Evolutionary conservation across 2,888 invertebrate species (phyloP).

Genomic region (Aspidiotus destructor): DNA sequence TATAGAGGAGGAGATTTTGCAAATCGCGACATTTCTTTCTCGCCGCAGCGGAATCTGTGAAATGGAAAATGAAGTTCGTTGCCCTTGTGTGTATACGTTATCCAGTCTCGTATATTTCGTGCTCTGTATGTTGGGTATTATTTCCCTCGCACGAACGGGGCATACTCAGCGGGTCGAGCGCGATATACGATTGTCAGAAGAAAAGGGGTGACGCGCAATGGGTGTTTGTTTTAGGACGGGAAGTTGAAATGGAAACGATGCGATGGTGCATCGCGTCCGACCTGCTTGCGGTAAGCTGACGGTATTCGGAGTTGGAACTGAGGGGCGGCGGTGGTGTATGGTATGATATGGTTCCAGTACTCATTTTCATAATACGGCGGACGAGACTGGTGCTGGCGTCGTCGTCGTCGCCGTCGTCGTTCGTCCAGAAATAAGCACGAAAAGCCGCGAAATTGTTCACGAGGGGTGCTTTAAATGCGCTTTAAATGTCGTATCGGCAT

Average conservation of each 20-base stretch:
- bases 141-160: slow-evolving; percentile 13
- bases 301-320: slow-evolving; percentile 12
- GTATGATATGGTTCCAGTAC: no score
- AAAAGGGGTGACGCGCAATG: neutral
- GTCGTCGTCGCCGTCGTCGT: no score
- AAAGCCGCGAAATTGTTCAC: neutral
- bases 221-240: slow-evolving; percentile 14
- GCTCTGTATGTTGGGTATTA: neutral
- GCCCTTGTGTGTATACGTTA: slow-evolving; percentile 17
- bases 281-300: slow-evolving; percentile 22
- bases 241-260: slow-evolving; percentile 21
- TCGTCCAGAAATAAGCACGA: neutral
- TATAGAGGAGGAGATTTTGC: neutral
- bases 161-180: neutral
- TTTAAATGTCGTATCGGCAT: no score
- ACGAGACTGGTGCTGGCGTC: no score
- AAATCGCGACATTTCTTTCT: slow-evolving; percentile 10
- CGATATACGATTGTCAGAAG: no score
- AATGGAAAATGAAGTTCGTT: slow-evolving; percentile 27
- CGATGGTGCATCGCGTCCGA: slow-evolving; percentile 11
- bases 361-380: no score
- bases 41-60: slow-evolving; percentile 23
- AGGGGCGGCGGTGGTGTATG: neutral
- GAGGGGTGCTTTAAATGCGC: no score
- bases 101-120: slow-evolving; percentile 6